Percentiles rank a stretch among this genome's conserved stretches.
Conservation (phyloP, 2,888 invertebrate genomes). For the Cephonodes hylas region DNA sequence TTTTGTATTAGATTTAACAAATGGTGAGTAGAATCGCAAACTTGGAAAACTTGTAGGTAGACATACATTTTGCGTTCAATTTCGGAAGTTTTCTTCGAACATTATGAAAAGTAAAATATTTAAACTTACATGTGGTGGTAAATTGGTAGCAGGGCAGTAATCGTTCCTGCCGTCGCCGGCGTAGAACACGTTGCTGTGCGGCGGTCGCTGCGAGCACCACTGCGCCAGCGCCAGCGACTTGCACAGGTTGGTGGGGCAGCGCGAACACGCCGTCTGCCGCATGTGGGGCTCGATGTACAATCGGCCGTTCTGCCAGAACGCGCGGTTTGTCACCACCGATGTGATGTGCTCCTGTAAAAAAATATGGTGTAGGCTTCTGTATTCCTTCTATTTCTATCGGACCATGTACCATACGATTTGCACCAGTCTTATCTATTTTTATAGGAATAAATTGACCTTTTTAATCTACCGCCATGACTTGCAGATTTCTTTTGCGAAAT, state of each 20-base stretch:
- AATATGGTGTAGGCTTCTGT: no score
- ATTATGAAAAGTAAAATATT: no score
- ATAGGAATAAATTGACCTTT: background rate
- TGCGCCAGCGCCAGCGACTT: slow-evolving; percentile 62
- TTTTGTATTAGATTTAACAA: no score
- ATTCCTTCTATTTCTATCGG: background rate
- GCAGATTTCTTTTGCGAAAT: no score
- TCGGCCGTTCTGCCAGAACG: slow-evolving; percentile 60
- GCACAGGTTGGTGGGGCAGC: slow-evolving; percentile 69
- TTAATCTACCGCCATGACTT: no score
- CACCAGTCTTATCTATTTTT: no score
- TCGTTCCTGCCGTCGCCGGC: slow-evolving; percentile 69
- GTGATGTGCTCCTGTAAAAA: slow-evolving; percentile 55
- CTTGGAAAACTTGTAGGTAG: no score
- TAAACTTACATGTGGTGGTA: slow-evolving; percentile 56
- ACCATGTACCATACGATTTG: no score
- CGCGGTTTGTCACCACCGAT: slow-evolving; percentile 60
- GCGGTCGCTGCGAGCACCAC: slow-evolving; percentile 40
- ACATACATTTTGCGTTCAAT: no score
- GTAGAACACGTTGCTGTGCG: slow-evolving; percentile 48
- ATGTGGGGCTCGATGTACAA: slow-evolving; percentile 69
- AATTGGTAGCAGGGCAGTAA: slow-evolving; percentile 57
- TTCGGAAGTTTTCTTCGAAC: no score
- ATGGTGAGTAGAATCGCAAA: no score
- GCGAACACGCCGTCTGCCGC: slow-evolving; percentile 52